phyloP scores from a whole-genome alignment of 2,797 vertebrate species.

The Mustela erminea region DNA sequence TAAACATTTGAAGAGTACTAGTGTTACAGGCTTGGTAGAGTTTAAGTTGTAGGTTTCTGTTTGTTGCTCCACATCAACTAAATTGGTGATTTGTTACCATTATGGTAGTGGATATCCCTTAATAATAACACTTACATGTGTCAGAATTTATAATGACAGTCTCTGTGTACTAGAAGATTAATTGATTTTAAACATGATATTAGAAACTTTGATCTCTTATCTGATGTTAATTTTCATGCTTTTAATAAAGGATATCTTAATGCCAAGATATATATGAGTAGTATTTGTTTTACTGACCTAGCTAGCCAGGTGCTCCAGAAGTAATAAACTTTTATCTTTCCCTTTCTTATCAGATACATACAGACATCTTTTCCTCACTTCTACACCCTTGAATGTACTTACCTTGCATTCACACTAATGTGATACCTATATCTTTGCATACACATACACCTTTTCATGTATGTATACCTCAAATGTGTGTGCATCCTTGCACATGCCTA shows the following conservation, averaged over 20 bases:
- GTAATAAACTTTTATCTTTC: not conserved
- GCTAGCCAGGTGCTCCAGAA: not conserved
- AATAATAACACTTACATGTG: not conserved
- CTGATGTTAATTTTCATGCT: not conserved
- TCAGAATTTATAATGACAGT: not conserved
- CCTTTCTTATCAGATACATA: not conserved
- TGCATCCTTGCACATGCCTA: not conserved
- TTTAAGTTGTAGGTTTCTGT: not conserved
- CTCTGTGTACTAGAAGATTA: not conserved
- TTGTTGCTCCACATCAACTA: not conserved
- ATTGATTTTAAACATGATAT: slow-evolving; percentile 13
- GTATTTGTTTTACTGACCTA: not conserved
- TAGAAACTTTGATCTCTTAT: slow-evolving; percentile 55
- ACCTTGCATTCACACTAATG: not conserved
- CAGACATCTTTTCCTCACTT: not conserved
- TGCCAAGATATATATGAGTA: not conserved
- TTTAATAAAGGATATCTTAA: slow-evolving; percentile 40
- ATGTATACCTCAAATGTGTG: not conserved
- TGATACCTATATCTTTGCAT: not conserved
- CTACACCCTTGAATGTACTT: not conserved
- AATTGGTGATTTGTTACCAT: not conserved
- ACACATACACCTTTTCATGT: not conserved
- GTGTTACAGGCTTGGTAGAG: not conserved
- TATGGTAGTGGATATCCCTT: not conserved
- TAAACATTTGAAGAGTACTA: not conserved